Conservation (phyloP, 2,888 invertebrate species). For the Cosmopolites sordidus region DNA sequence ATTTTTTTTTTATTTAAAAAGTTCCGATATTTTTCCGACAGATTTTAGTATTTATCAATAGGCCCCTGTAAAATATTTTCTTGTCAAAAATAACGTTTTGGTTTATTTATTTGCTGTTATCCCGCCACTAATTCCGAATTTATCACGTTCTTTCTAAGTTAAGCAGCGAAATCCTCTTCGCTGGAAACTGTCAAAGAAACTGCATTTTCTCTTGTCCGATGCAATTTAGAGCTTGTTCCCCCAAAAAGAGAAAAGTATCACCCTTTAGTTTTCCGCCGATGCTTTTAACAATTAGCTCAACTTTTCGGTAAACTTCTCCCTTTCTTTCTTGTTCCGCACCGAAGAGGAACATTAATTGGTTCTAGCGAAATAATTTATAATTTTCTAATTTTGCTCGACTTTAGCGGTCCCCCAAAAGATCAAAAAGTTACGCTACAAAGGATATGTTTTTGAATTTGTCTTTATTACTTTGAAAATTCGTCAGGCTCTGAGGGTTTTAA, state of each 20-base stretch:
- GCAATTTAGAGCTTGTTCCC: not conserved
- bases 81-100: no score
- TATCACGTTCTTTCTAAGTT: no score
- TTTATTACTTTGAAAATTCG: constrained; percentile 10
- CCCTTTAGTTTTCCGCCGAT: not conserved
- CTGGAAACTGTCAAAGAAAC: no score
- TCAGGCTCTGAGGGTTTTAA: not conserved
- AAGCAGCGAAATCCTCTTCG: no score
- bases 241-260: not conserved
- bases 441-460: constrained; percentile 13
- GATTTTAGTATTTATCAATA: no score
- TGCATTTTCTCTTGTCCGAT: not conserved
- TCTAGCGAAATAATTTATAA: constrained; percentile 14
- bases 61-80: no score
- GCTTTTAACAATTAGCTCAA: constrained; percentile 3
- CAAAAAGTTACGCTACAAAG: constrained; percentile 14
- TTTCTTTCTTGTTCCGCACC: not conserved
- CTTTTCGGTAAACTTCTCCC: constrained; percentile 3
- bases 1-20: no score
- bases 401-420: constrained; percentile 5
- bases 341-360: constrained; percentile 10
- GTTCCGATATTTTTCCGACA: no score
- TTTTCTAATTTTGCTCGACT: constrained; percentile 12
- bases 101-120: no score
- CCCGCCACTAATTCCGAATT: no score